phyloP scores from a whole-genome alignment of 2,797 vertebrate genomes.

The Thaleichthys pacificus region DNA sequence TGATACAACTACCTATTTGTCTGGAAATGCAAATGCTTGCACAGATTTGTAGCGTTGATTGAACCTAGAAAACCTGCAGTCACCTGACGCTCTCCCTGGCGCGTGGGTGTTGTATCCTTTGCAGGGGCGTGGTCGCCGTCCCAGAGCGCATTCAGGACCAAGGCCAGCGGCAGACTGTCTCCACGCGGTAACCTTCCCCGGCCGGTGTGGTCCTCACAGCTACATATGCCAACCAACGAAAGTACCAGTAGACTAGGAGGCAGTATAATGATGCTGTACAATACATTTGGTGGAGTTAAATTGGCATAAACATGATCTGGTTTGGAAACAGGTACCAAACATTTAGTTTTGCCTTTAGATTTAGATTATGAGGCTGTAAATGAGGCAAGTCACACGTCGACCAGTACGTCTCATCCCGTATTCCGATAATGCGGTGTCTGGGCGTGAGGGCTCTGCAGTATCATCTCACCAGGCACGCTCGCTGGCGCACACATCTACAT shows the following conservation, averaged over 20 bases:
- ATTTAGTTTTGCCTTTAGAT: no score
- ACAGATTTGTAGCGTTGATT: neutral
- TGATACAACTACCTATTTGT: neutral
- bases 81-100: neutral
- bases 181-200: neutral
- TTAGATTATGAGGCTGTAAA: slow-evolving; percentile 6
- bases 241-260: no score
- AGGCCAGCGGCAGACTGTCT: slow-evolving; percentile 1
- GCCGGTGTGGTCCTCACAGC: slow-evolving; percentile 6
- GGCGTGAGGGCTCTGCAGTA: slow-evolving; percentile 51
- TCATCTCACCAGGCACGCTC: slow-evolving; percentile 42
- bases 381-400: neutral
- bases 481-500: slow-evolving; percentile 17
- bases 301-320: no score
- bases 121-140: slow-evolving; percentile 15
- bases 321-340: no score
- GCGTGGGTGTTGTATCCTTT: slow-evolving; percentile 7
- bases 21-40: neutral
- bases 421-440: slow-evolving; percentile 65
- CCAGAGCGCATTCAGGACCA: slow-evolving; percentile 12
- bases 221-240: slow-evolving; percentile 5
- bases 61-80: slow-evolving; percentile 5
- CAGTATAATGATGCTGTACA: no score
- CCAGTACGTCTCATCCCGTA: slow-evolving; percentile 54
- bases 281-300: no score